Base-by-base conservation (phyloP, 2,888 invertebrate species). In the Mimachlamys varia region DNA sequence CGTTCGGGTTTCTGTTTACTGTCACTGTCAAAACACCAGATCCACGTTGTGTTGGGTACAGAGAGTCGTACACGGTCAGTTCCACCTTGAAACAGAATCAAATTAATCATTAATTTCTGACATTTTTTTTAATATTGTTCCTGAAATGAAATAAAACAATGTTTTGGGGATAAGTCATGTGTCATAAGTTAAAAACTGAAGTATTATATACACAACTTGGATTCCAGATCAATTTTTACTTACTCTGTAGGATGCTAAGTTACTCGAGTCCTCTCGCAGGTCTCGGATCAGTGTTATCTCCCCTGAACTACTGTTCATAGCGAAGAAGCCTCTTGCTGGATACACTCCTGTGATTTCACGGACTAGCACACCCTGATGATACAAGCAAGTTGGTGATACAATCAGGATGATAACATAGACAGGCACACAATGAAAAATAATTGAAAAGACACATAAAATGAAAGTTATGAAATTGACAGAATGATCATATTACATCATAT, bases 1-100 rank as follows among this genome's bases (percentile, higher is more conserved):
- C 93, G 88, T 94, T 93, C 33, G 94, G 94, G 90, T 96, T 96
- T 19, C 95, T 92, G 12, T 89, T 92, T 15, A 96, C 94, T n/a
- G 91, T 90, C 1, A 96, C 93, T 0, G 90, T 91, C 44, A 95
- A 94, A 50, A 92, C 88, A 53, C 90, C 89, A 33, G 89, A 91
- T 17, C 89, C 91, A 33, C 90, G 87, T 4, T 89, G 88, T 27
- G 91, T 88, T 38, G 93, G 92, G 37, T 91, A 90, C 49, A 53
- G 22, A 15, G 92, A 92, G 90, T 94, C 94, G 89, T 93, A 93
- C 4, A 90, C 93, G 62, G 89, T 44, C 22, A 94, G 88, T 37
- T 37, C 58, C 38, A 93, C 90, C 94, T 94, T 91, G 53, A 89
- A 90, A 44, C 89, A 58, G 49, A 88, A 15, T 49, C 44, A 22